Percentiles rank a stretch among this genome's conserved stretches.
These are phyloP conservation scores for Apomyelois bistriatella DNA, from an alignment of 2,888 invertebrate genomes.

Conservation along the genomic window DNA sequence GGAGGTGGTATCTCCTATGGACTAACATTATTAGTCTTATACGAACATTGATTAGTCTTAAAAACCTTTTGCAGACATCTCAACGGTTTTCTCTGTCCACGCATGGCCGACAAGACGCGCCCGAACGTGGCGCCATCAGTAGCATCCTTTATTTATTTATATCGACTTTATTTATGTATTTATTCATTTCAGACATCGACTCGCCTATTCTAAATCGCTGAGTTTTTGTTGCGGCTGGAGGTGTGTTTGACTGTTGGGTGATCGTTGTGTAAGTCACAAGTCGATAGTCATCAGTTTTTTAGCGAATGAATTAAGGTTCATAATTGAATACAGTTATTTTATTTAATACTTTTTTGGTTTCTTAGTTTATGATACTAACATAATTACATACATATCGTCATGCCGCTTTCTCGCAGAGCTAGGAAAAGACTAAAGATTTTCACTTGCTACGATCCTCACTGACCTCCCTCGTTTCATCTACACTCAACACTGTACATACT, in stretches of 20 bases:
- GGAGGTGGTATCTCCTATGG: no score
- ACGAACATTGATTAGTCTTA: no score
- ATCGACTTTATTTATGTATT: slow-evolving; percentile 70
- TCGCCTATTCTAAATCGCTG: slow-evolving; percentile 28
- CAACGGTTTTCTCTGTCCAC: slow-evolving; percentile 39
- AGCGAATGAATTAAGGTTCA: neutral
- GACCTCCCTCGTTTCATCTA: no score
- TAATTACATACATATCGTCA: no score
- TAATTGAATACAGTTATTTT: neutral
- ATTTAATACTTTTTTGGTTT: no score
- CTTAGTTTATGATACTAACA: neutral
- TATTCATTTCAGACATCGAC: slow-evolving; percentile 55
- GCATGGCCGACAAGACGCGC: slow-evolving; percentile 65
- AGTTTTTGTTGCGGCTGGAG: slow-evolving; percentile 5
- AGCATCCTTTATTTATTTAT: slow-evolving; percentile 76
- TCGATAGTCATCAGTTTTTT: neutral
- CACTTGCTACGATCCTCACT: no score
- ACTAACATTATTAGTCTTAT: no score
- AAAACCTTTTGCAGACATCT: slow-evolving; percentile 23
- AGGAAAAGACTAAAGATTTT: no score
- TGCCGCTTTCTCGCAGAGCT: no score
- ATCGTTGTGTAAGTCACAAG: neutral
- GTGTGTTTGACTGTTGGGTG: slow-evolving; percentile 12
- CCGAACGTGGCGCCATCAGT: slow-evolving; percentile 71
- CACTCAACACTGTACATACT: no score